Evolutionary conservation across 2,113 vertebrate species (phyloP), one percentile per base, ranked within the genome.

Genomic region (Numenius arquata): DNA sequence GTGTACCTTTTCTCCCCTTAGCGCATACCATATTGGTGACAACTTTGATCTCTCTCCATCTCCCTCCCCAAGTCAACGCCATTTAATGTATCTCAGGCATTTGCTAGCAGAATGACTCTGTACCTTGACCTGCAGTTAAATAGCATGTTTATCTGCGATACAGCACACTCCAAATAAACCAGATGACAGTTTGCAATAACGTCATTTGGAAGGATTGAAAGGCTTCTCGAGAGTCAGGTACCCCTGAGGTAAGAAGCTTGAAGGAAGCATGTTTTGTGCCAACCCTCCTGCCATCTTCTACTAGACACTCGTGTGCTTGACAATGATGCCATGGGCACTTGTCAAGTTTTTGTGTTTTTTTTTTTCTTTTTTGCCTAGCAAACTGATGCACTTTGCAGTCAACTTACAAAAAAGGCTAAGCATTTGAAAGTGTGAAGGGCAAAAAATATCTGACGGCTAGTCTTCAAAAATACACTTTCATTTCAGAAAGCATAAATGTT

Each of bases 351-450:
- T 38, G 13, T 22, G 26, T 36, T 41, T 91, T 85, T 91, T 96
- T 94, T 78, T 94, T 93, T 94, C 38, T 17, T n/a, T 89, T 88
- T 70, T 95, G 94, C 86, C 95, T 94, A 94, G 97, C 95, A 97
- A 98, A 98, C 96, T 61, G 97, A 98, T 98, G 98, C 96, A 98
- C 97, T 98, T 98, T 98, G 97, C 97, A 98, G 98, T 98, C 98
- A 97, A 97, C 96, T 97, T 98, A 98, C 97, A 98, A 98, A 98
- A 98, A 98, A 98, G 98, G 97, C 98, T 98, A 98, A 99, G 97
- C 98, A 98, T 98, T 93, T 97, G 97, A 96, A 98, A 98, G 98
- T 98, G 98, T 98, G 98, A 98, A 98, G 98, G 98, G 98, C 98
- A 98, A 98, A 98, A 98, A 97, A 97, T 97, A 98, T 98, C 98